Base-by-base conservation (phyloP, 2,888 invertebrate genomes). In the Euclidia mi region DNA sequence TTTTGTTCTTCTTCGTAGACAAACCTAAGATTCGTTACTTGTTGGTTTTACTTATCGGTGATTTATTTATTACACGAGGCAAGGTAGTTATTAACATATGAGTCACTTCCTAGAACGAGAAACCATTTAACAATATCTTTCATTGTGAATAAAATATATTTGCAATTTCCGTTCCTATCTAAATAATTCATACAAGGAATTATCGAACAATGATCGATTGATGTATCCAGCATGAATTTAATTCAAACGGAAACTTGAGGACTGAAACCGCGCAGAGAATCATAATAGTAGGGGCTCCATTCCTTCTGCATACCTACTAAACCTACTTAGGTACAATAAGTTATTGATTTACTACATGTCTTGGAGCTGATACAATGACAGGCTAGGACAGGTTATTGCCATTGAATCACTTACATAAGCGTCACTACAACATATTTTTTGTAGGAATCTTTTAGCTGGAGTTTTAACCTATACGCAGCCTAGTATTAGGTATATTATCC, bases 121-220 rank as follows among this genome's bases (percentile, higher is more conserved):
- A n/a, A 25, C 7, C 20, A 4, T 25, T 25, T 6, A 25, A 25
- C 20, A 6, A 25, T 25, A 37, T 12, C 2, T 10, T 37, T 9
- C 9, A n/a, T 17, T 9, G 34, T 2, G 11, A n/a, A 45, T 35
- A 28, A 41, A 29, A 31, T 37, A 11, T 11, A 43, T 55, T 42
- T 12, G 31, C 42, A 11, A 38, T 47, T 47, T 55, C 55, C 55
- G 47, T 43, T 42, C 37, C 11, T 18, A 32, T 43, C 35, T 47
- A 47, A 47, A 53, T 47, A 42, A 53, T 53, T 53, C 31, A 47
- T 46, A 47, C 20, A 41, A 18, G 18, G 35, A 18, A 34, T 29
- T 37, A 43, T 43, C 42, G 37, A 43, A 55, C 47, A 55, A 55
- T 48, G 42, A 47, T 47, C 20, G 25, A 38, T 48, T 37, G 15